Base-by-base conservation (phyloP, 53 echinoderm and acorn worm genomes). In the Mesocentrotus franciscanus region DNA sequence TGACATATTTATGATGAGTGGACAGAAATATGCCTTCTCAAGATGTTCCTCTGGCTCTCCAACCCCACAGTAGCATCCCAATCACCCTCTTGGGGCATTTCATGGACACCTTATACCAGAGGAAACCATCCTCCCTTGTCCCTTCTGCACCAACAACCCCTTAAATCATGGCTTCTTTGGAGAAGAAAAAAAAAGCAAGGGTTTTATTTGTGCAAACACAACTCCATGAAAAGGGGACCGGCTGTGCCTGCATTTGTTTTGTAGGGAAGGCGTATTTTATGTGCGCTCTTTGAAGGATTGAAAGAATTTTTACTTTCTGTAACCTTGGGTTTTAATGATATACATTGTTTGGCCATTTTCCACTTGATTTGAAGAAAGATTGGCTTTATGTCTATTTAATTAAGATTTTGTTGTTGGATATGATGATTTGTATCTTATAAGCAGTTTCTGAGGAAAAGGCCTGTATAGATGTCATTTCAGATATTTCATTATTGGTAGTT, bases 1-100 rank as follows among this genome's bases (percentile, higher is more conserved):
- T 93, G 93, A 93, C 78, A 93, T 78, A 93, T 93, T 93, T 78
- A 93, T 81, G 93, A 60, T 78, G 93, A 93, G 93, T 26, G 55
- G 93, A 81, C 34, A 66, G 93, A 93, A 93, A 93, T 79, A 81
- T 93, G 81, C 79, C 32, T 81, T 56, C 29, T 71, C 3, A 75
- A 66, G 92, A 59, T 18, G 92, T 92, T 35, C 76, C 17, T 10
- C 18, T 58, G 59, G 10, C 72, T 55, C 8, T n/a, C 57, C 8
- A 10, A 4, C 39, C 56, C 56, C 33, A 17, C 93, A 81, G 92
- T 64, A 92, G 75, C 56, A 16, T 71, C 42, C 71, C 49, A 92
- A 74, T 56, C 39, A 91, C 91, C 64, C 91, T 22, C 66, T 58
- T 33, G 93, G 93, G 83, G 84, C 4, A 1, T 79, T 30, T 83